Base-by-base conservation (phyloP, 2,888 invertebrate genomes). In the Drosophila putrida region DNA sequence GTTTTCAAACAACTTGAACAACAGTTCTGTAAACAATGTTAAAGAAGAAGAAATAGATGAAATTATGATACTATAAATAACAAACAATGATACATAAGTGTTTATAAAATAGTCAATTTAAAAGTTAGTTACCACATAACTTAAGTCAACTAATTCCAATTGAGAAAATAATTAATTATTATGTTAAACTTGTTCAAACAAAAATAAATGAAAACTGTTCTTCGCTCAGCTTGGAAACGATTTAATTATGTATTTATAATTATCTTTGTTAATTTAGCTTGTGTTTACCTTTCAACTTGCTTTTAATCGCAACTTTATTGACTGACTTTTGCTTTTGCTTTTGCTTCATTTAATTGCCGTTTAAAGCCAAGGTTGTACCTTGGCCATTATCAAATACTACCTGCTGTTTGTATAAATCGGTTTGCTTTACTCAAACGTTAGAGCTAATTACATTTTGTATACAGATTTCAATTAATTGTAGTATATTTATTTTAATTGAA, bases 401-500 rank as follows among this genome's bases (percentile, higher is more conserved):
- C 61, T 55, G 57, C 55, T 76, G 75, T 78, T 78, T 78, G 62
- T 59, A 74, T 31, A 74, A 74, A 60, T 57, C 64, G 35, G 59
- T 59, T 65, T 74, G 47, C 62, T 43, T 70, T 38, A 38, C 54
- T n/a, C 33, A 38, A 61, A 53, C 65, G 71, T 36, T 47, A 57
- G 41, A 60, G 65, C 75, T 76, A 76, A 76, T 76, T 76, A 75
- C 75, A 54, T 75, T 78, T 66, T 71, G 63, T 61, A 36, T 62
- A 61, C 62, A 62, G 67, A 71, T 77, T 82, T 84, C 85, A 87
- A 87, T 87, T 81, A 87, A 81, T 70, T 76, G 43, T 70, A 73
- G 43, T 84, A 66, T 71, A 80, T 78, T 82, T 81, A 76, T 68
- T 82, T 87, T 79, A 78, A 84, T 87, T 87, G 86, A 85, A 67